These are phyloP conservation scores for Camelus dromedarius DNA, from an alignment of 2,113 vertebrate species.

Conservation along the genomic window DNA sequence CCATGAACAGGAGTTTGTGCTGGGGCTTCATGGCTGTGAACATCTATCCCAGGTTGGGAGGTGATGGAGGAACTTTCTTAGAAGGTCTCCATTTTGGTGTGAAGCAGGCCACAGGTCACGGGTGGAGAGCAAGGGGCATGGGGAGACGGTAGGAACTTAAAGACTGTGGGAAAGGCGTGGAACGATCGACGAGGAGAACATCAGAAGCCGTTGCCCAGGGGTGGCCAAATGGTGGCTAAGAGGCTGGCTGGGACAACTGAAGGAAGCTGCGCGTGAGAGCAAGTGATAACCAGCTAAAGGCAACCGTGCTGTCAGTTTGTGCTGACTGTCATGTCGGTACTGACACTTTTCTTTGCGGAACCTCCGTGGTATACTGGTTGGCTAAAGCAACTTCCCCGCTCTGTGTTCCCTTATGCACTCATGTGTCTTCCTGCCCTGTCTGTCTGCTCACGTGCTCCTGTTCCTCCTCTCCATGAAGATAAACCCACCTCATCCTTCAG, in stretches of 20 bases:
- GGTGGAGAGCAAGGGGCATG: not conserved
- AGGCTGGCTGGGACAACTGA: not conserved
- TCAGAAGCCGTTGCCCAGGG: not conserved
- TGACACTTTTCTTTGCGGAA: not conserved
- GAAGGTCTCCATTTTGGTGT: not conserved
- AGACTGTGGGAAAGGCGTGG: not conserved
- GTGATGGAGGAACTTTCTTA: not conserved
- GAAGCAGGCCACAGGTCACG: not conserved
- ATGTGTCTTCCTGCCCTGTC: not conserved
- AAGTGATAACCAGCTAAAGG: not conserved
- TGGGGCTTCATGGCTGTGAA: not conserved
- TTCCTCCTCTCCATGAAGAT: not conserved
- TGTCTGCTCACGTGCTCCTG: too few relatives aligned
- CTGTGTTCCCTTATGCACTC: not conserved
- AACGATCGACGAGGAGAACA: not conserved
- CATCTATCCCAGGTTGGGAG: not conserved
- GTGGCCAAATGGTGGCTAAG: not conserved
- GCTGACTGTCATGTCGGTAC: not conserved
- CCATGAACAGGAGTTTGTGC: not conserved
- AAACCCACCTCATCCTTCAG: not conserved
- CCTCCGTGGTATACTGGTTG: accelerated
- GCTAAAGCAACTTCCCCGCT: not conserved
- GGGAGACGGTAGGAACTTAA: not conserved
- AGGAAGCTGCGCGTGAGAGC: not conserved
- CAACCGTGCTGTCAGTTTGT: not conserved